Evolutionary conservation across 2,797 vertebrate genomes (phyloP).

Genomic region (Miichthys miiuy): DNA sequence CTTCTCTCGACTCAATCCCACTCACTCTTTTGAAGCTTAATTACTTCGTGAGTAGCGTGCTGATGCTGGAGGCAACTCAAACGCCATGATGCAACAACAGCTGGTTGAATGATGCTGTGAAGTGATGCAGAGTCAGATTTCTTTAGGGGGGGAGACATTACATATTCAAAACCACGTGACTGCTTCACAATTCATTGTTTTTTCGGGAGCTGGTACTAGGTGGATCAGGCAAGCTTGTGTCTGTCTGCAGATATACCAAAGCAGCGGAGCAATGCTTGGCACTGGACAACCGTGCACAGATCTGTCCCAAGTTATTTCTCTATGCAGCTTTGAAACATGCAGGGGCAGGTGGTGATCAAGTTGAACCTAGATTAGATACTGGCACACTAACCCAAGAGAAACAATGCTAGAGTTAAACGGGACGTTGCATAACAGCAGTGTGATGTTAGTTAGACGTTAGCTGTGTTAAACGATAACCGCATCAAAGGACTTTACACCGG

Average conservation of each 20-base stretch:
- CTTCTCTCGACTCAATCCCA: conserved; percentile 13
- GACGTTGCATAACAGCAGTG: neutral
- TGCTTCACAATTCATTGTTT: neutral
- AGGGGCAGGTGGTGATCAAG: conserved; percentile 25
- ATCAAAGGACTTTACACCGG: conserved; percentile 17
- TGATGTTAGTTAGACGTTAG: neutral
- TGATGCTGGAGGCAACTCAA: conserved; percentile 21
- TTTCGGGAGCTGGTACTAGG: neutral
- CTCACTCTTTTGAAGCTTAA: neutral
- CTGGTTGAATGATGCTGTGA: too few species aligned
- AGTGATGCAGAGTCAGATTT: neutral
- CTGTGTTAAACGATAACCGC: conserved; percentile 6
- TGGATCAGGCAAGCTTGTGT: neutral
- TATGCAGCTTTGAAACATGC: conserved; percentile 21
- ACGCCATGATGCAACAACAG: too few species aligned
- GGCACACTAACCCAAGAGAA: neutral
- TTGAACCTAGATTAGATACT: conserved; percentile 23
- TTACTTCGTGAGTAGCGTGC: conserved; percentile 47
- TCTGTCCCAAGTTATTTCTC: conserved; percentile 26
- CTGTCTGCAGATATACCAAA: too few species aligned
- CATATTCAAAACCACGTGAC: conserved; percentile 32
- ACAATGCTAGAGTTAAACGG: neutral
- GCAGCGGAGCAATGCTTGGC: conserved; percentile 13
- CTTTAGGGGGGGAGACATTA: too few species aligned
- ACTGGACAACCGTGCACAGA: neutral